These are phyloP conservation scores for Agrotis clavis DNA, from an alignment of 2,888 invertebrate genomes.

Conservation along the genomic window DNA sequence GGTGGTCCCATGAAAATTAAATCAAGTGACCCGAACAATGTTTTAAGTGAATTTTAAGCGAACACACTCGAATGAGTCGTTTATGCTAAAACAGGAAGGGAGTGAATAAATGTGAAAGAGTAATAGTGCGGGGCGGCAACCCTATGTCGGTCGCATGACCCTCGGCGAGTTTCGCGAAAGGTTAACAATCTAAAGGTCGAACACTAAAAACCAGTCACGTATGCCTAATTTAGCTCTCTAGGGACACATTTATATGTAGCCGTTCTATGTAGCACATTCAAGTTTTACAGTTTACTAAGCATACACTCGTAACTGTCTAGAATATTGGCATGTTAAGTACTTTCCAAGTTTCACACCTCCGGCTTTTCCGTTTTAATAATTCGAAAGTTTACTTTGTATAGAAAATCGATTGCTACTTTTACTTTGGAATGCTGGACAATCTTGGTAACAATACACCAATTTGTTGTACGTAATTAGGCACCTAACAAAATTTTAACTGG, in stretches of 20 bases:
- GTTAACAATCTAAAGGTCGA: slow-evolving; percentile 79
- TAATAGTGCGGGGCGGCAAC: slow-evolving; percentile 62
- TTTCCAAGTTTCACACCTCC: slow-evolving; percentile 26
- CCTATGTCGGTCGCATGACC: slow-evolving; percentile 63
- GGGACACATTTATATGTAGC: slow-evolving; percentile 49
- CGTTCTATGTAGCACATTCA: slow-evolving; percentile 16
- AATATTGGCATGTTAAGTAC: slow-evolving; percentile 21
- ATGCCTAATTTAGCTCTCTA: slow-evolving; percentile 68
- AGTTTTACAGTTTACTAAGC: slow-evolving; percentile 26
- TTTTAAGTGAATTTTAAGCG: slow-evolving; percentile 54
- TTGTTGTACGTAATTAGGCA: neutral
- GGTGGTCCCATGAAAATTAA: slow-evolving; percentile 63
- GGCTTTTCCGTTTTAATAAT: slow-evolving; percentile 17
- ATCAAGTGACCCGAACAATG: slow-evolving; percentile 65
- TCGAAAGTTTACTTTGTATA: slow-evolving; percentile 29
- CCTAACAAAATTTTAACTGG: slow-evolving; percentile 1
- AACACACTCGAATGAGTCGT: slow-evolving; percentile 53
- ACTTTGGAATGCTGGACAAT: neutral
- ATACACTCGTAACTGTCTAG: slow-evolving; percentile 11
- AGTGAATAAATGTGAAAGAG: slow-evolving; percentile 63
- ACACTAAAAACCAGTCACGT: slow-evolving; percentile 75
- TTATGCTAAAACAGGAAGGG: slow-evolving; percentile 64
- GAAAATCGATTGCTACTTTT: neutral
- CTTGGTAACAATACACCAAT: neutral
- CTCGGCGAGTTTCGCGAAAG: slow-evolving; percentile 74